Base-by-base conservation (phyloP, 2,113 vertebrate genomes). In the Hippocampus barbouri region DNA sequence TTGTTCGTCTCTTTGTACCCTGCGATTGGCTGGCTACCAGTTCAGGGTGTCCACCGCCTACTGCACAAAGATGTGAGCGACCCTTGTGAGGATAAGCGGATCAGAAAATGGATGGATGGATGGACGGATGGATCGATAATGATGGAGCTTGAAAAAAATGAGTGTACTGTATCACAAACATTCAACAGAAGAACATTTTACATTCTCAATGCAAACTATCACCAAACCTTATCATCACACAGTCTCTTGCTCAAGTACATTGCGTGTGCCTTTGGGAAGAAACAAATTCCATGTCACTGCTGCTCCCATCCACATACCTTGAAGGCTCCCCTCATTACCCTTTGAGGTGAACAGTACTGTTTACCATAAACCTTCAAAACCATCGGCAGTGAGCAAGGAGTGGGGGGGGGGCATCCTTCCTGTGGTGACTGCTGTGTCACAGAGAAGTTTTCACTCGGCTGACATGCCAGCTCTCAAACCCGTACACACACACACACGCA, bases 401-500 rank as follows among this genome's bases (percentile, higher is more conserved):
- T 4, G 18, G 54, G 40, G 40, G 59, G 74, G 82, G 85, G 73
- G 79, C 87, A 90, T 93, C 88, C 89, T 90, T 93, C 90, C 89
- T 89, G 87, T 76, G 81, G 21, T 16, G 51, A 72, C 72, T 83
- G 80, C 78, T 67, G 81, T 83, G 79, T 89, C 84, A 85, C 57
- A 25, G 65, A 73, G 74, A 83, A 85, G 79, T 81, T 90, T 86
- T 89, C 85, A 57, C 76, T 70, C 11, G 40, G 8, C 70, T 70
- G 70, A 77, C 72, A 79, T 47, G 69, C 70, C 77, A 74, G 61
- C 70, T 72, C 66, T 81, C 30, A 7, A 47, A 81, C 67, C 15
- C 71, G 82, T 68, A 69, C 15, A 6, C 62, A 10, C 23, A 68
- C 40, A 41, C 49, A 73, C 27, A 27, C 27, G 2, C 27, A 27